Base-by-base conservation (phyloP, 1,140 invertebrate genomes). In the Tachypleus tridentatus region DNA sequence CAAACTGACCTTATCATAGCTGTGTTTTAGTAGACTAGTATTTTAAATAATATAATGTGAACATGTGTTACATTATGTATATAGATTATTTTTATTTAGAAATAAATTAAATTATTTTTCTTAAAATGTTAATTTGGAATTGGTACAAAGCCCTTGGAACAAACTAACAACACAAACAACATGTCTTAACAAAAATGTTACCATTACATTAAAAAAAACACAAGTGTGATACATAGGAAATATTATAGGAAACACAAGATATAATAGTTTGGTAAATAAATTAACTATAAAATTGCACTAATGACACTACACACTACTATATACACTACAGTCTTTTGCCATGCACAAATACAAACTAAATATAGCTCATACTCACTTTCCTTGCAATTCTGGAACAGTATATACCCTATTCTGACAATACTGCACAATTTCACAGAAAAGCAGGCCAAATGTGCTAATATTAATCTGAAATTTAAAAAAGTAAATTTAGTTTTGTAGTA, bases 401-500 rank as follows among this genome's bases (percentile, higher is more conserved):
- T 91, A 90, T 47, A 94, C 93, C 74, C 92, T 83, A 77, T 94
- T 97, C 77, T 98, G 95, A 75, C 91, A 95, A 78, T 98, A 99
- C 76, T 98, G 93, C 4, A 99, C 93, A 63, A 98, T 85, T 83
- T 99, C 97, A 4, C 93, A 96, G 77, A 99, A 98, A 57, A 99
- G 79, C 59, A 99, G 79, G 3, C 95, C 94, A 80, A 92, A 98
- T 71, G 92, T 89, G 70, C 91, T 95, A 60, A 97, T 79, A 69
- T 92, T 82, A 5, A 83, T 76, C 81, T 82, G 71, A 11, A 77
- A 75, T 29, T 29, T 29, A 29, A 1, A 29, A 29, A 29, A 29
- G 29, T 29, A 29, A 29, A 29, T 29, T 29, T 29, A 29, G 29
- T 29, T 29, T 29, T 29, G 29, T 29, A 29, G 29, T 29, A 29